Evolutionary conservation across 1,140 invertebrate genomes (phyloP).

Genomic region (Philopotamus ludificatus): DNA sequence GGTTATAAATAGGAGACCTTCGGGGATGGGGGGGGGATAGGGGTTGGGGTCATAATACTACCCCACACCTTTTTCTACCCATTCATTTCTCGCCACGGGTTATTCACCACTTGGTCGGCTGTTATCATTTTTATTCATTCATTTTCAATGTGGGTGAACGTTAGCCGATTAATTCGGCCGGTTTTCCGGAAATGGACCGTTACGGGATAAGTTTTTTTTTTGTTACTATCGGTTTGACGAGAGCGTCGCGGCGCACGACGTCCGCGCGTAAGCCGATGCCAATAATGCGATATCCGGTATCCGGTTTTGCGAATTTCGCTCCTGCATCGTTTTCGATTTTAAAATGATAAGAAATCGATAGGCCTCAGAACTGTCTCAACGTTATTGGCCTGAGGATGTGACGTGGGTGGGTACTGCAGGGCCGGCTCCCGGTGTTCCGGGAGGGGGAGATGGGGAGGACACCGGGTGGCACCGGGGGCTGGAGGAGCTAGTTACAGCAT

Average conservation of each 20-base stretch:
- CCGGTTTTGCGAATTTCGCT: too few relatives aligned
- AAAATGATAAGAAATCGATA: slow-evolving; percentile 30
- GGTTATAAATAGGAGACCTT: not conserved
- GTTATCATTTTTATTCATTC: not conserved
- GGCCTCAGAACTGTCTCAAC: slow-evolving; percentile 16
- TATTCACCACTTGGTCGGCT: not conserved
- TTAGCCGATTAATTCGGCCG: too few relatives aligned
- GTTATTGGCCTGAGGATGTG: slow-evolving; percentile 23
- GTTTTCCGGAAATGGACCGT: too few relatives aligned
- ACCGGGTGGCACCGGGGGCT: not conserved
- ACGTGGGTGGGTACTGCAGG: slow-evolving; percentile 13
- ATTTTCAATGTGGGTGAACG: not conserved
- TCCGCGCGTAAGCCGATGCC: too few relatives aligned
- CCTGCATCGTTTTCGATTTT: slow-evolving; percentile 11
- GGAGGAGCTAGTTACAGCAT: slow-evolving; percentile 38
- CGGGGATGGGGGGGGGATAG: not conserved
- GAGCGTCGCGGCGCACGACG: too few relatives aligned
- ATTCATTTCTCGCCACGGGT: not conserved
- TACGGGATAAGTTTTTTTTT: too few relatives aligned
- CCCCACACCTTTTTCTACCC: not conserved
- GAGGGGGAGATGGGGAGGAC: not conserved
- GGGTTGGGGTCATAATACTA: not conserved
- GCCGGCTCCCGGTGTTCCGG: not conserved
- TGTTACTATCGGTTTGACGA: too few relatives aligned
- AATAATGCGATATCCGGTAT: too few relatives aligned